phyloP scores from a whole-genome alignment of 2,113 vertebrate genomes.

The Ceyx cyanopectus region DNA sequence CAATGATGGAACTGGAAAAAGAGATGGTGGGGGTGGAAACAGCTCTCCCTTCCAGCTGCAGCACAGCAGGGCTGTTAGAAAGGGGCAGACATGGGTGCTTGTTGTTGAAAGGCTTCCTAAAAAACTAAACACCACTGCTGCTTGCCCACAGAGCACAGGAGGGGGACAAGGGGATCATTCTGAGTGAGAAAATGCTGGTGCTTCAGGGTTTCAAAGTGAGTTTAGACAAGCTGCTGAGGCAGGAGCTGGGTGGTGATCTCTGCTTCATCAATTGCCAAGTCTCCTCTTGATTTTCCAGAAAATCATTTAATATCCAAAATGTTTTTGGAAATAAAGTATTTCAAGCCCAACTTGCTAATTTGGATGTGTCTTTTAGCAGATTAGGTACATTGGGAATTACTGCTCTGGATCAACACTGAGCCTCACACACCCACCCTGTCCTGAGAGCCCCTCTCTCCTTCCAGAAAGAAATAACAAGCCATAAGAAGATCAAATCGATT shows the following conservation, averaged over 20 bases:
- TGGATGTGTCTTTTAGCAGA: background rate
- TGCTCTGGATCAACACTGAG: background rate
- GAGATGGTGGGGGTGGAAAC: background rate
- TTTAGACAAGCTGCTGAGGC: background rate
- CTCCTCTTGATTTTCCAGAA: background rate
- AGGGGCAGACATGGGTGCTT: background rate
- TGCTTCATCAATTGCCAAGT: background rate
- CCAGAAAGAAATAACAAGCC: background rate
- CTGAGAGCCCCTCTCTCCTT: background rate
- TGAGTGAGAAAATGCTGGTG: background rate
- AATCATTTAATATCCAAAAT: background rate
- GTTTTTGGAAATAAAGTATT: background rate
- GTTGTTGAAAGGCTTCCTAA: background rate
- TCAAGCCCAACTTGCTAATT: background rate
- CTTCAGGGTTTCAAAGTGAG: background rate
- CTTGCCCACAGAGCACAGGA: background rate
- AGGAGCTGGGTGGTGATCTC: background rate
- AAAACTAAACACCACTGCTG: background rate
- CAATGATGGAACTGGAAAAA: background rate
- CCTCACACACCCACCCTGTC: background rate
- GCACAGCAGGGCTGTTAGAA: background rate
- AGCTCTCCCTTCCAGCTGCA: background rate
- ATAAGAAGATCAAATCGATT: background rate
- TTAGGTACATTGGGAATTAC: background rate
- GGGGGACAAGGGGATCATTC: background rate